These are phyloP conservation scores for Enoplosus armatus DNA, from an alignment of 2,797 vertebrate species.

Conservation along the genomic window DNA sequence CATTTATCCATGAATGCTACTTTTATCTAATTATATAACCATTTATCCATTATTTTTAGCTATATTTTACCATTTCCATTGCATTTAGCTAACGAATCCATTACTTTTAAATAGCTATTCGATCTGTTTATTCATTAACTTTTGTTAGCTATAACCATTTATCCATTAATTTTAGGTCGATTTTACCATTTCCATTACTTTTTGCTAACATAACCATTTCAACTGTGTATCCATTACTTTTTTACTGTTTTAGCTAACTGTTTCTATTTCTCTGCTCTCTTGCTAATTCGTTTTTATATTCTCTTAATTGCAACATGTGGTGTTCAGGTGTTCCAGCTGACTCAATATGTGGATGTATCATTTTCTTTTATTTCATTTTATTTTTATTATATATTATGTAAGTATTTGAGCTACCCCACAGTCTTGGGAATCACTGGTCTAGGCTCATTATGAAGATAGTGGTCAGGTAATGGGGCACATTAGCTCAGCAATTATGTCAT, in stretches of 20 bases:
- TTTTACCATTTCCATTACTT: too few species aligned
- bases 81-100: background rate
- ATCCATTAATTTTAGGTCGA: background rate
- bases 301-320: background rate
- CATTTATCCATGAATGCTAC: background rate
- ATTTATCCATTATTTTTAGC: background rate
- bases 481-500: conserved; percentile 17
- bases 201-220: background rate
- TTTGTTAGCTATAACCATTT: background rate
- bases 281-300: background rate
- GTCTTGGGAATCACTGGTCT: background rate
- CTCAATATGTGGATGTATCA: background rate
- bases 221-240: background rate
- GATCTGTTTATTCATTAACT: background rate
- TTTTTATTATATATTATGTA: too few species aligned
- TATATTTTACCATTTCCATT: background rate
- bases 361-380: background rate
- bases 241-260: background rate
- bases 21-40: background rate
- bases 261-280: background rate
- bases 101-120: background rate
- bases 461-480: background rate
- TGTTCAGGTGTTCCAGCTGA: background rate
- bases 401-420: background rate
- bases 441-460: background rate